Evolutionary conservation across 2,797 vertebrate species (phyloP).

Genomic region (Argya squamiceps): DNA sequence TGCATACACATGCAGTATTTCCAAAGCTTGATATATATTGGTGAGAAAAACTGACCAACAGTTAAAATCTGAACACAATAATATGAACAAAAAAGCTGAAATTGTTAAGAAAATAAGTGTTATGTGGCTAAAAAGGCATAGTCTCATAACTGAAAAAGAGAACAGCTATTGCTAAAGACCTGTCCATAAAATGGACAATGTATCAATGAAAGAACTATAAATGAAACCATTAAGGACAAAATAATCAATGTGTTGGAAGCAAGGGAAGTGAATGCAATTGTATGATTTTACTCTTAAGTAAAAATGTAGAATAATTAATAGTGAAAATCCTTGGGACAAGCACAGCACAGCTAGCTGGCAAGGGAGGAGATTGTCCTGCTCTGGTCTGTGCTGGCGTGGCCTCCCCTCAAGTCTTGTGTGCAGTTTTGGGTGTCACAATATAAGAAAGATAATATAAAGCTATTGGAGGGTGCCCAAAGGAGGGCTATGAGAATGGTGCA

Average conservation of each 20-base stretch:
- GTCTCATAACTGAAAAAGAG: not conserved
- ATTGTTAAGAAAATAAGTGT: not conserved
- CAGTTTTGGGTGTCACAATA: not conserved
- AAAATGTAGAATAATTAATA: not conserved
- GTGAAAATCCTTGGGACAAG: not conserved
- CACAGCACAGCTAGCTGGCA: not conserved
- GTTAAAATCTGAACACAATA: not conserved
- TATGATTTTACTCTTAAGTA: not conserved
- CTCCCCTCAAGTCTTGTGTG: not conserved
- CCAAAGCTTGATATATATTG: not conserved
- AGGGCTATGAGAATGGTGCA: not conserved
- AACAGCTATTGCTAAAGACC: not conserved
- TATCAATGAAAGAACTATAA: not conserved
- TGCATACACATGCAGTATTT: not conserved
- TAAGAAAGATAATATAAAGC: not conserved
- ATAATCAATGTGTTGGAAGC: not conserved
- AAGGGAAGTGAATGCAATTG: not conserved
- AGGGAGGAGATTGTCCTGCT: not conserved
- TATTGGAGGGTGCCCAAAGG: too few relatives aligned
- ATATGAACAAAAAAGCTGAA: not conserved
- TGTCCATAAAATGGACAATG: not conserved
- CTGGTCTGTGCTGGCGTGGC: accelerated
- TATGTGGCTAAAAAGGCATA: not conserved
- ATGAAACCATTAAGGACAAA: not conserved
- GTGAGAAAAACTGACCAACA: not conserved